Percentiles rank a stretch among this genome's conserved stretches.
Evolutionary conservation across 2,797 vertebrate species (phyloP).

Genomic region (Pseudochirops corinnae): DNA sequence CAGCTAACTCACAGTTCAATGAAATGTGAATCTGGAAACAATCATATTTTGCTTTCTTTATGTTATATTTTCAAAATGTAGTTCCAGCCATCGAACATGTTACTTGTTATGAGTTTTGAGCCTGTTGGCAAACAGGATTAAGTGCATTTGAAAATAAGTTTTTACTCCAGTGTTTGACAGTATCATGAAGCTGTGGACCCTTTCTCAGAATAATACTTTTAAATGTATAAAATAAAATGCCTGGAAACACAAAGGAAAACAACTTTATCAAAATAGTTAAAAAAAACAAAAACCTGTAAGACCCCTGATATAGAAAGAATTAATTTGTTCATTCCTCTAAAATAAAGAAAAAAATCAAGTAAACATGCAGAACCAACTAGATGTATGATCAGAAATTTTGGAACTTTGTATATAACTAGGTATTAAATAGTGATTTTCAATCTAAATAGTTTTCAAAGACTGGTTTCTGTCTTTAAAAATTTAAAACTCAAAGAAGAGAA

Average conservation of each 20-base stretch:
- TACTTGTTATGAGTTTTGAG: neutral
- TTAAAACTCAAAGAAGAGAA: neutral
- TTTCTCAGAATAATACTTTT: neutral
- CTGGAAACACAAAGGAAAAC: neutral
- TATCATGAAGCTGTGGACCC: neutral
- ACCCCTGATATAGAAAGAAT: neutral
- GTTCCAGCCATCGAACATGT: neutral
- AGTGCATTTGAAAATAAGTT: neutral
- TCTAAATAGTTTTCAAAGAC: neutral
- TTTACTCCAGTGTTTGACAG: neutral
- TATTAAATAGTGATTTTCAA: neutral
- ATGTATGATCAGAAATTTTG: neutral
- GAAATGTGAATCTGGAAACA: neutral
- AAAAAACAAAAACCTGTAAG: neutral
- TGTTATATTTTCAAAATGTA: neutral
- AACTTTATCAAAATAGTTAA: neutral
- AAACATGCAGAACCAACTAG: neutral
- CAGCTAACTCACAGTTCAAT: neutral
- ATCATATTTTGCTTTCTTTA: neutral
- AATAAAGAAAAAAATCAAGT: neutral
- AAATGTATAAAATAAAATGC: neutral
- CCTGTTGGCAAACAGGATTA: neutral
- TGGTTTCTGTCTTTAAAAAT: neutral
- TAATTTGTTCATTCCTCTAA: neutral
- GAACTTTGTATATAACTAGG: neutral